Base-by-base conservation (phyloP, 2,113 vertebrate genomes). In the Prunella fulvescens region DNA sequence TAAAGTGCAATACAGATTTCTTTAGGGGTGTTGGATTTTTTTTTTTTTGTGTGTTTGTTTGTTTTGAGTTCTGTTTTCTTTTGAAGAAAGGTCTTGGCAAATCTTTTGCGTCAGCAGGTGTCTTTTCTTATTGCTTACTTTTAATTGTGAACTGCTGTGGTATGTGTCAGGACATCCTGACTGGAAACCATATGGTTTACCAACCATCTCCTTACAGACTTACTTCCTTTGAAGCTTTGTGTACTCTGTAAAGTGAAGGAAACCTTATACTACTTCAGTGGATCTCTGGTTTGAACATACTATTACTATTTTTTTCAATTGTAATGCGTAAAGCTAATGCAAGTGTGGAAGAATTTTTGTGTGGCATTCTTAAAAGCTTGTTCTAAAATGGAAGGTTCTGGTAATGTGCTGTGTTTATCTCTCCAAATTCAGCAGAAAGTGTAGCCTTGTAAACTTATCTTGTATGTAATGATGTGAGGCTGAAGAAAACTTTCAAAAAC, bases 151-250 rank as follows among this genome's bases (percentile, higher is more conserved):
- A 65, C 88, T 72, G 66, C 79, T 95, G 90, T 92, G 79, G 78
- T 95, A 92, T 9, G 76, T 96, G 80, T 96, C 81, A 88, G 86
- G 83, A 95, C 79, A 91, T 94, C 86, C 86, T 95, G 90, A 89
- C 65, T 96, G 94, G 93, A 93, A 92, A 83, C 85, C 94, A 95
- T 96, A 95, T 97, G 92, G 88, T 88, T 94, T 92, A 87, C 70
- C 54, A 91, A 60, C 69, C 80, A 40, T 44, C 44, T 76, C 74
- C 79, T 86, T 82, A 86, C 25, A 74, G 87, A 61, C 44, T 48
- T 42, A n/a, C n/a, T 90, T 96, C 73, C 92, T 95, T 77, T 94
- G 67, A 92, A 67, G 42, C 57, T 31, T 65, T 56, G 22, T 89
- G 58, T 45, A 40, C 39, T 92, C n/a, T 70, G 5, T 66, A 24